These are phyloP conservation scores for Branchipolynoe longqiensis DNA, from an alignment of 2,888 invertebrate species.

Conservation along the genomic window DNA sequence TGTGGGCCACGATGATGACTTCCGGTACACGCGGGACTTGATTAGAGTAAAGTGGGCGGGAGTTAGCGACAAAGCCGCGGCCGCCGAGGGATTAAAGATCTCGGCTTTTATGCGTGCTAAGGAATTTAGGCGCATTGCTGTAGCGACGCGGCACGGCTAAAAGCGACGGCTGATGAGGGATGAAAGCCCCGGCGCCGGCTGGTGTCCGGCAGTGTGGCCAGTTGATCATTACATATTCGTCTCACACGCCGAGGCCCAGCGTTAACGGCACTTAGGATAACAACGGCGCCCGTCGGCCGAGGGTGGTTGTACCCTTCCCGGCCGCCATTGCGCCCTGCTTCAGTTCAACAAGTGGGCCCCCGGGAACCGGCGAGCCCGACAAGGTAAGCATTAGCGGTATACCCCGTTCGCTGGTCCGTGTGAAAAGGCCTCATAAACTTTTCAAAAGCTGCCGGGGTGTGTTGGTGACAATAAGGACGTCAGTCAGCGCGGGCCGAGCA, in stretches of 20 bases:
- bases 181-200: neutral
- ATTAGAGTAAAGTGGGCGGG: slow-evolving; percentile 3
- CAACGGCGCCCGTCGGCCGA: slow-evolving; percentile 29
- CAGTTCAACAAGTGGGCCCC: slow-evolving; percentile 51
- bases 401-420: neutral
- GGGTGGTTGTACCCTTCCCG: slow-evolving; percentile 34
- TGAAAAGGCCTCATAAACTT: slow-evolving; percentile 49
- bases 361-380: neutral
- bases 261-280: slow-evolving; percentile 43
- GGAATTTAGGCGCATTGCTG: too few species aligned
- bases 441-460: slow-evolving; percentile 11
- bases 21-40: neutral
- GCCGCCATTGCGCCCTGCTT: slow-evolving; percentile 19
- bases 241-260: slow-evolving; percentile 14
- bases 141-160: neutral
- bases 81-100: slow-evolving; percentile 1
- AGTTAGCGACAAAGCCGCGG: neutral
- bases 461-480: neutral
- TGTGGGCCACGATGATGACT: neutral
- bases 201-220: slow-evolving; percentile 4
- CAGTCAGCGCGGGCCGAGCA: neutral
- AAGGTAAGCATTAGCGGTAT: slow-evolving; percentile 12
- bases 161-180: neutral
- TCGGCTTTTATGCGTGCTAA: neutral
- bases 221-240: slow-evolving; percentile 20